Percentiles rank a stretch among this genome's conserved stretches.
These are phyloP conservation scores for Acrocera orbiculus DNA, from an alignment of 2,888 invertebrate species.

Conservation along the genomic window DNA sequence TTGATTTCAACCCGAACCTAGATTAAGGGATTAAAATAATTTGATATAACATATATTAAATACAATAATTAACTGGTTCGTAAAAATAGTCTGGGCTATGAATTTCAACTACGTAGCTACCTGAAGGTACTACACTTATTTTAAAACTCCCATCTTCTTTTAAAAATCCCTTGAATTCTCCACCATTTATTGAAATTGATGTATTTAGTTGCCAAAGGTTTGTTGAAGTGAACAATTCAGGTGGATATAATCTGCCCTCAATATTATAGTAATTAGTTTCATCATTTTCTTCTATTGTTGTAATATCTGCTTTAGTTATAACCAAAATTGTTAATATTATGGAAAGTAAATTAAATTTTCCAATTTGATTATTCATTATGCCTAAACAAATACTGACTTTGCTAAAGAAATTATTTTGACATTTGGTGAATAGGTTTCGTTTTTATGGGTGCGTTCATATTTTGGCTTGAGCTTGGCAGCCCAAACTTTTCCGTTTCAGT, in stretches of 20 bases:
- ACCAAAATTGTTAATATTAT: too few species aligned
- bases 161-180: constrained; percentile 72
- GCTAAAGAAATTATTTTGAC: too few species aligned
- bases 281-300: constrained; percentile 21
- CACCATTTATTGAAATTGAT: constrained; percentile 70
- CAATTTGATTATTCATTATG: too few species aligned
- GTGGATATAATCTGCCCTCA: constrained; percentile 64
- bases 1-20: constrained; percentile 78
- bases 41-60: not conserved
- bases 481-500: too few species aligned
- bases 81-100: constrained; percentile 80
- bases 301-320: constrained; percentile 1
- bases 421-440: too few species aligned
- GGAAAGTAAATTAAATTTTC: too few species aligned
- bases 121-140: constrained; percentile 72
- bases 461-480: too few species aligned
- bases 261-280: constrained; percentile 46
- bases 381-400: too few species aligned
- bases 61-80: constrained; percentile 47
- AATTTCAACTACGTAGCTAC: constrained; percentile 88
- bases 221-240: constrained; percentile 39
- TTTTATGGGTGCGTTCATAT: too few species aligned
- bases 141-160: constrained; percentile 83
- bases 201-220: constrained; percentile 58
- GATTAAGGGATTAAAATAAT: constrained; percentile 1